Percentiles rank a stretch among this genome's conserved stretches.
These are phyloP conservation scores for Chymomyza amoena DNA, from an alignment of 2,888 invertebrate genomes.

Conservation along the genomic window DNA sequence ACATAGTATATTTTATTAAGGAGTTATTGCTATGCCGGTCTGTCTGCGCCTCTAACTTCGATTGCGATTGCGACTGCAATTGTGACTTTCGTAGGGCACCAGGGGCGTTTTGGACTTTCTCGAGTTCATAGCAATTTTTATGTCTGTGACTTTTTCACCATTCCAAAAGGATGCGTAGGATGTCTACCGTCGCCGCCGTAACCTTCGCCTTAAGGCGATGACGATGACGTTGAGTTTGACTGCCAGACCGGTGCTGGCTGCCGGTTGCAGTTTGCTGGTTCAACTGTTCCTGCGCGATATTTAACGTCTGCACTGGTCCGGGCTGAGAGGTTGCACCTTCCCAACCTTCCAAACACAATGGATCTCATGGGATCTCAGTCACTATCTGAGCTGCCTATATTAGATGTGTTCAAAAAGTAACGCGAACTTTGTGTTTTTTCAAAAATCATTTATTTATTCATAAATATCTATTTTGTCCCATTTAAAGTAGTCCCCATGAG, in stretches of 20 bases:
- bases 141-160: slow-evolving; percentile 36
- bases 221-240: slow-evolving; percentile 21
- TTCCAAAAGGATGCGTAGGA: not conserved
- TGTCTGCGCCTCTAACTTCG: not conserved
- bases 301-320: slow-evolving; percentile 68
- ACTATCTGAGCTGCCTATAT: too few relatives aligned
- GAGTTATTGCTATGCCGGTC: not conserved
- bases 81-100: not conserved
- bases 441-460: too few relatives aligned
- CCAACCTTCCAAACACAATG: too few relatives aligned
- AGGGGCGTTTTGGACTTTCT: slow-evolving; percentile 7
- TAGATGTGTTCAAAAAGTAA: too few relatives aligned
- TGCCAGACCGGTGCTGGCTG: slow-evolving; percentile 4
- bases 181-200: not conserved
- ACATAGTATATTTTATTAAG: not conserved
- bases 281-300: slow-evolving; percentile 56
- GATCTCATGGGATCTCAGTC: too few relatives aligned
- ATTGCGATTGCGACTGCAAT: not conserved
- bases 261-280: slow-evolving; percentile 15
- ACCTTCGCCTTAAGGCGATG: not conserved
- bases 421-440: too few relatives aligned
- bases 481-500: too few relatives aligned
- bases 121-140: slow-evolving; percentile 45
- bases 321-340: too few relatives aligned
- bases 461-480: too few relatives aligned